These are phyloP conservation scores for Apis laboriosa DNA, from an alignment of 1,140 invertebrate genomes.

Conservation along the genomic window DNA sequence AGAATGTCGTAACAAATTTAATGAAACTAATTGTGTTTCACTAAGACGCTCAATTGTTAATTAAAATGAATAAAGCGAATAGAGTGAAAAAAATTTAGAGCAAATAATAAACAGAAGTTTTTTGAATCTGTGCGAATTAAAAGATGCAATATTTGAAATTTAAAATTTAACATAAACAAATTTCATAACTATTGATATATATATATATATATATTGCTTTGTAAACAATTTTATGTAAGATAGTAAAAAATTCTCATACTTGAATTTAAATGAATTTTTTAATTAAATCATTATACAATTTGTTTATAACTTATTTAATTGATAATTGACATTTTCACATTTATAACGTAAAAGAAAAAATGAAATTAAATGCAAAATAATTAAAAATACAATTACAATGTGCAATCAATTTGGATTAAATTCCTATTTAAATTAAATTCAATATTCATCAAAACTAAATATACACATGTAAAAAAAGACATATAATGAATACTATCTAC, in stretches of 20 bases:
- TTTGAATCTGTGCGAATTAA: not conserved
- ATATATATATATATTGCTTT: not conserved
- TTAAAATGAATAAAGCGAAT: conserved; percentile 31
- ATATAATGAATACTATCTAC: not conserved
- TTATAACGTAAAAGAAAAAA: not conserved
- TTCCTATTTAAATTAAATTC: conserved; percentile 5
- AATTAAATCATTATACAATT: not conserved
- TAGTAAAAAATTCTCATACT: not conserved
- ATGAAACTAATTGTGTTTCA: conserved; percentile 29
- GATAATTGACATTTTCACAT: not conserved
- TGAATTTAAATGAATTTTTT: not conserved
- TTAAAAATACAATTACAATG: not conserved
- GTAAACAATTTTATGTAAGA: not conserved
- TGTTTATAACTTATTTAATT: not conserved
- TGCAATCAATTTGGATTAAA: not conserved
- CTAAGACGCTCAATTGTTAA: conserved; percentile 40
- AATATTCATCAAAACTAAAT: not conserved
- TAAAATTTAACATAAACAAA: not conserved
- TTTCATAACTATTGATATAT: not conserved
- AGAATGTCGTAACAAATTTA: conserved; percentile 37
- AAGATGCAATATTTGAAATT: not conserved
- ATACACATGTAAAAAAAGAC: not conserved
- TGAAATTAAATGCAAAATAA: not conserved
- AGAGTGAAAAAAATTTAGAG: conserved; percentile 11
- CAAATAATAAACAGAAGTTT: not conserved